These are phyloP conservation scores for Eidolon dupreanum DNA, from an alignment of 2,797 vertebrate genomes.

Conservation along the genomic window DNA sequence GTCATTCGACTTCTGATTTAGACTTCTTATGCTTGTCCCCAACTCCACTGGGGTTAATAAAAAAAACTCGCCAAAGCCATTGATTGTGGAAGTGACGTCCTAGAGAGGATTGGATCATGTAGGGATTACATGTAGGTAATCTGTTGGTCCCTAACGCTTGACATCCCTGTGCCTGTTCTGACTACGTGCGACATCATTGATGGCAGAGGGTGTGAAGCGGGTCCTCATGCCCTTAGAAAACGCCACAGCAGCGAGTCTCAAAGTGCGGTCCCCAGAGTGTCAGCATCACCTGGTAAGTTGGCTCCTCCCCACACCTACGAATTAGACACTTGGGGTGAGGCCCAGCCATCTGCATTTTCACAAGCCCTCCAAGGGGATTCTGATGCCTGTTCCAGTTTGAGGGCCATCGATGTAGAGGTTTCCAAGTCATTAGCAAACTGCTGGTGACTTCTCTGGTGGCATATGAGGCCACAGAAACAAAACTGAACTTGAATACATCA, in stretches of 20 bases:
- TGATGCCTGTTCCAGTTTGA: neutral
- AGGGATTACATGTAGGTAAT: no score
- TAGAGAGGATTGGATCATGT: accelerated
- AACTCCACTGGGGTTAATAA: neutral
- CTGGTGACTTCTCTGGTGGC: neutral
- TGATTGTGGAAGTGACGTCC: no score
- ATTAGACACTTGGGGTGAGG: neutral
- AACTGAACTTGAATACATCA: neutral
- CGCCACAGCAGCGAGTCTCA: neutral
- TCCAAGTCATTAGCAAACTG: neutral
- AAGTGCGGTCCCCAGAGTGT: no score
- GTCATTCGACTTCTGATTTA: neutral
- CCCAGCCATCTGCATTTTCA: neutral
- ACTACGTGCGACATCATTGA: no score
- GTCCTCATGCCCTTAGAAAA: neutral
- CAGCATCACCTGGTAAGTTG: neutral
- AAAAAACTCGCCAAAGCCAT: neutral
- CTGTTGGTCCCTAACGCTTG: neutral
- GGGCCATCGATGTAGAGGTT: neutral
- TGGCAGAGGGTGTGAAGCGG: neutral
- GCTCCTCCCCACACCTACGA: neutral
- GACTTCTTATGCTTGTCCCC: neutral
- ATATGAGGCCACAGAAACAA: neutral
- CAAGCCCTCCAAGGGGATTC: neutral
- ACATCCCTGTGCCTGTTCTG: neutral